These are phyloP conservation scores for Drosophila obscura DNA, from an alignment of 1,140 invertebrate genomes.

Conservation along the genomic window DNA sequence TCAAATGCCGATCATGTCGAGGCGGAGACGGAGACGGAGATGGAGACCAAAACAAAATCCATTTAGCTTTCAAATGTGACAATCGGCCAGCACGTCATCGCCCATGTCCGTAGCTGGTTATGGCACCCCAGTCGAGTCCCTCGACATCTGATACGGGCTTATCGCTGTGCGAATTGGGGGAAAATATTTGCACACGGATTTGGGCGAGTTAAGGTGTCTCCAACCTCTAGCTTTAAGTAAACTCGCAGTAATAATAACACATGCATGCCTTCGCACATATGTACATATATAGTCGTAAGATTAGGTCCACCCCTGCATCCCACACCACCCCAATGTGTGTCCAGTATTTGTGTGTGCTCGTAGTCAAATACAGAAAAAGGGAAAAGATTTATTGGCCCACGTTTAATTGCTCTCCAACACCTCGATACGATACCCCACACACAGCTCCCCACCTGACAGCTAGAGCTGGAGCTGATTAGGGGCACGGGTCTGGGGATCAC, in stretches of 20 bases:
- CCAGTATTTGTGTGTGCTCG: constrained; percentile 19
- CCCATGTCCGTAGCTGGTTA: constrained; percentile 54
- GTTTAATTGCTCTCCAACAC: background rate
- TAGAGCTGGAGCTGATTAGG: background rate
- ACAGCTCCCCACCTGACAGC: background rate
- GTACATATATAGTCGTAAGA: constrained; percentile 1
- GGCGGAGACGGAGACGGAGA: constrained; percentile 1
- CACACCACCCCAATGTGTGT: constrained; percentile 8
- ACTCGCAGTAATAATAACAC: constrained; percentile 20
- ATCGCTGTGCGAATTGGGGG: constrained; percentile 22
- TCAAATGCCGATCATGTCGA: constrained; percentile 16
- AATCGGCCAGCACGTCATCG: constrained; percentile 37
- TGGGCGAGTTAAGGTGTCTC: constrained; percentile 28
- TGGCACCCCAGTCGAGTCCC: constrained; percentile 25
- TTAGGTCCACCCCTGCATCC: constrained; percentile 7
- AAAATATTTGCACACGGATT: constrained; percentile 52
- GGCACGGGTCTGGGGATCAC: constrained; percentile 5
- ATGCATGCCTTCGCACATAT: no score
- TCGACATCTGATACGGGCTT: constrained; percentile 40
- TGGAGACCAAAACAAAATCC: constrained; percentile 32
- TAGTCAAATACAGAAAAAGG: constrained; percentile 28
- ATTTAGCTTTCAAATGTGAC: constrained; percentile 38
- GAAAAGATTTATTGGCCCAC: constrained; percentile 25
- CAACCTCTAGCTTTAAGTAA: constrained; percentile 50
- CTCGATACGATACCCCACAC: no score